Base-by-base conservation (phyloP, 2,797 vertebrate species). In the Sebastes umbrosus region DNA sequence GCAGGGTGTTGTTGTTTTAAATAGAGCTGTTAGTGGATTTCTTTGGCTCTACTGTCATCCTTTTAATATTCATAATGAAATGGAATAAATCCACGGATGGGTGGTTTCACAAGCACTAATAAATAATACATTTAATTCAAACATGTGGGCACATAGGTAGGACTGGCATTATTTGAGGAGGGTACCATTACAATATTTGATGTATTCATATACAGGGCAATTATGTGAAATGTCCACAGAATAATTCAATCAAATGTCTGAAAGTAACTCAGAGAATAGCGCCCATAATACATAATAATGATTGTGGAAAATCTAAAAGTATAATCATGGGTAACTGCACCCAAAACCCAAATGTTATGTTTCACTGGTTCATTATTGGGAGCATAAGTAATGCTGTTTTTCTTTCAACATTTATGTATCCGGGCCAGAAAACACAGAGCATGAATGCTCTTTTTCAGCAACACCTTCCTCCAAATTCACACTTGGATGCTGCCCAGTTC, bases 1-100 rank as follows among this genome's bases (percentile, higher is more conserved):
- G 50, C 77, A 72, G 69, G 58, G 20, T 8, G 25, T 54, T 76
- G 25, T 54, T 76, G 25, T 84, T 86, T 90, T 76, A 77, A 83
- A 85, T 76, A 64, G 66, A 74, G 58, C 78, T 79, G 67, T 71
- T 52, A 58, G 57, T 77, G 69, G 69, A 79, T 81, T 58, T 77
- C 52, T 73, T 70, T 54, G 50, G 46, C 65, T 77, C 60, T 55
- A 3, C 64, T 85, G 57, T 73, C 77, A 43, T 69, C n/a, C 43
- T 72, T 73, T 83, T 82, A 73, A 71, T 80, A 78, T 73, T 82
- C 62, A 72, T 58, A 64, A 59, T 76, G 64, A 81, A 50, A 54
- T 59, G 13, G 31, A 75, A 69, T 77, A 65, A 57, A 59, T 79
- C 16, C 20, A 57, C 20, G 14, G 58, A 64, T 46, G 29, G 55